A percentile compares a stretch with the other conserved stretches of the same genome.
phyloP scores from a whole-genome alignment of 1,140 invertebrate species.

The Drosophila kikkawai region DNA sequence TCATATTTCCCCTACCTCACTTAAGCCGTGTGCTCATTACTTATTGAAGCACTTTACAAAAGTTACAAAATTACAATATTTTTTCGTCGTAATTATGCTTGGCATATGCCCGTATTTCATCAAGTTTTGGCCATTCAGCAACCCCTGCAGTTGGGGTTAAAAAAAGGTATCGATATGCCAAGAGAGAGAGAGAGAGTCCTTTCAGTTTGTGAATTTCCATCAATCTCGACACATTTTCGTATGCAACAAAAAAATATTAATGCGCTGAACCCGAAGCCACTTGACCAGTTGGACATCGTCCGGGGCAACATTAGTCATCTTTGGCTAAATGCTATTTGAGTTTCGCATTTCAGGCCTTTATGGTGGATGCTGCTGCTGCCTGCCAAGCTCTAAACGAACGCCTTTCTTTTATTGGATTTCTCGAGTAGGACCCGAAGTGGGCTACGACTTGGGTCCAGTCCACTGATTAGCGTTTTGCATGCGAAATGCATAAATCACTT shows the following conservation, averaged over 20 bases:
- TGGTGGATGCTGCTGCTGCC: conserved; percentile 21
- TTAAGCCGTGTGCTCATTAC: conserved; percentile 57
- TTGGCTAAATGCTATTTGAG: conserved; percentile 76
- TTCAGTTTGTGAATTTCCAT: conserved; percentile 29
- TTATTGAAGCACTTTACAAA: conserved; percentile 74
- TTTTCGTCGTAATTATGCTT: conserved; percentile 66
- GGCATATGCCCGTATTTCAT: conserved; percentile 75
- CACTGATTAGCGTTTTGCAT: conserved; percentile 82
- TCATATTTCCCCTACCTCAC: conserved; percentile 7
- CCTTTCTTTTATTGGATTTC: conserved; percentile 55
- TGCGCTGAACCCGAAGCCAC: conserved; percentile 42
- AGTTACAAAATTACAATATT: conserved; percentile 71
- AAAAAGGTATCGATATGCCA: conserved; percentile 37
- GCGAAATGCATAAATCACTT: conserved; percentile 77
- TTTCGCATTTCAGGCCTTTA: conserved; percentile 53
- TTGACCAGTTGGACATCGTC: conserved; percentile 69
- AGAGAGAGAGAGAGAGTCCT: conserved; percentile 1
- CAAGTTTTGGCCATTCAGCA: conserved; percentile 57
- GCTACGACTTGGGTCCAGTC: conserved; percentile 19
- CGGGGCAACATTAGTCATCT: conserved; percentile 75
- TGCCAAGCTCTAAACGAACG: not conserved
- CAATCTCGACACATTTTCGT: conserved; percentile 56
- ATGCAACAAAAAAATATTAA: conserved; percentile 54
- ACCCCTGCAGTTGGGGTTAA: conserved; percentile 71
- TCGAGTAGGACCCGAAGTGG: conserved; percentile 31